Evolutionary conservation across 2,797 vertebrate species (phyloP), one percentile per base, ranked within the genome.

Genomic region (Tiaroga cobitis): DNA sequence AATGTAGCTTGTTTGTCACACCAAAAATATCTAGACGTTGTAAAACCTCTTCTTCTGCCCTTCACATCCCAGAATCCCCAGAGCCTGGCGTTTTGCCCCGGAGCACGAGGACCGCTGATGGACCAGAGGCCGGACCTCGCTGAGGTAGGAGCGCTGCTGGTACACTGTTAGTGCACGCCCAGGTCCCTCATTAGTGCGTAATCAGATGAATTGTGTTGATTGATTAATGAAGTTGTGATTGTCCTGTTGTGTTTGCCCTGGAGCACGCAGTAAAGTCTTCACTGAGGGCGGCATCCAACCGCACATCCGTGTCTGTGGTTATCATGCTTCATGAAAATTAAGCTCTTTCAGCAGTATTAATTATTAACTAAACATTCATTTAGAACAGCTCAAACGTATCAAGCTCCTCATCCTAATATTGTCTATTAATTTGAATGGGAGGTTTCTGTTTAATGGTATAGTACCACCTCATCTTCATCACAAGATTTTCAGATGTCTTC

Each of bases 161-260:
- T 18, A n/a, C 65, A 37, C 34, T 72, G 10, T 34, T 67, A 51
- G 49, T 61, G 83, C 19, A 88, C 87, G 94, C 93, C 94, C 90
- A 78, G 92, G 82, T 90, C 90, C 81, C 89, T 93, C 94, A 95
- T 95, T 93, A 94, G 89, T 87, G 37, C 51, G 93, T 94, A 94
- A 95, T 95, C 94, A 94, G 93, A 88, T 90, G 91, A 79, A 92
- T 94, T 92, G 91, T 88, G 92, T 94, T 94, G 94, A 95, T 94
- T 95, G 94, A 95, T 95, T 94, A 95, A 94, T 94, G 93, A 93
- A 95, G 93, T 76, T 69, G 80, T 75, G 92, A 90, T 92, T 92
- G 91, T 90, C 92, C 92, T 91, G 89, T 90, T 90, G 74, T 83
- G 19, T 85, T 61, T 69, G 46, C 77, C 54, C 68, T 39, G 6